A percentile compares a stretch with the other conserved stretches of the same genome.
Conservation (phyloP, 2,113 vertebrate species). For the Pachypanchax playfairii region DNA sequence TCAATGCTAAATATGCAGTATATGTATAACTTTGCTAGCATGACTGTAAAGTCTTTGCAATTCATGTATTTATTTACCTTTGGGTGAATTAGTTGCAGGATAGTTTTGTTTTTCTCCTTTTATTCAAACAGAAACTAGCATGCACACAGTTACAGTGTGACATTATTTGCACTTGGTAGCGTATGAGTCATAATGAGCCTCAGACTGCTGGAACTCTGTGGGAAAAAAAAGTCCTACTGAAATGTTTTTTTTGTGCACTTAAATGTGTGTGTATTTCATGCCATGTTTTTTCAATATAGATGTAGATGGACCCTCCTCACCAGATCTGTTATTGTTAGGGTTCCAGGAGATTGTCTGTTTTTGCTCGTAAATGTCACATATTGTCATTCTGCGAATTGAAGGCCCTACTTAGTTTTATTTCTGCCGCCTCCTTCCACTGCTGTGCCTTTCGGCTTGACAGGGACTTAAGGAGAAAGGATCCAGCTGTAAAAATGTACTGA, state of each 20-base stretch:
- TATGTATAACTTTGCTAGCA: neutral
- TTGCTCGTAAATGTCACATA: neutral
- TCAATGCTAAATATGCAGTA: neutral
- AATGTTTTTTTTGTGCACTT: too few species aligned
- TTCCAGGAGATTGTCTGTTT: conserved; percentile 4
- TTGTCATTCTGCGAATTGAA: conserved; percentile 25
- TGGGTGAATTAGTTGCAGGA: too few species aligned
- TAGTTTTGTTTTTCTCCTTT: too few species aligned
- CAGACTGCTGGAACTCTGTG: too few species aligned
- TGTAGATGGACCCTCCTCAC: neutral
- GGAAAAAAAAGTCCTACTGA: too few species aligned
- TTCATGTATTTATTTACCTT: too few species aligned
- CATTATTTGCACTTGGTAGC: too few species aligned
- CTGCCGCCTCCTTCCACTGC: conserved; percentile 11
- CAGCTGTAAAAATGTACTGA: conserved; percentile 61
- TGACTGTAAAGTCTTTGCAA: neutral
- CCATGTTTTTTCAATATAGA: too few species aligned
- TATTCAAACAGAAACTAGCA: too few species aligned
- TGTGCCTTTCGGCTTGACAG: conserved; percentile 28
- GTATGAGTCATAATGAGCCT: too few species aligned
- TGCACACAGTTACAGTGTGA: too few species aligned
- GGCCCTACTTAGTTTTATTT: conserved; percentile 36
- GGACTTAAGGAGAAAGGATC: conserved; percentile 41
- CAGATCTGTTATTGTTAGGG: conserved; percentile 13
- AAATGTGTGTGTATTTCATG: too few species aligned